Evolutionary conservation across 1,140 invertebrate species (phyloP).

Genomic region (Argopecten irradians): DNA sequence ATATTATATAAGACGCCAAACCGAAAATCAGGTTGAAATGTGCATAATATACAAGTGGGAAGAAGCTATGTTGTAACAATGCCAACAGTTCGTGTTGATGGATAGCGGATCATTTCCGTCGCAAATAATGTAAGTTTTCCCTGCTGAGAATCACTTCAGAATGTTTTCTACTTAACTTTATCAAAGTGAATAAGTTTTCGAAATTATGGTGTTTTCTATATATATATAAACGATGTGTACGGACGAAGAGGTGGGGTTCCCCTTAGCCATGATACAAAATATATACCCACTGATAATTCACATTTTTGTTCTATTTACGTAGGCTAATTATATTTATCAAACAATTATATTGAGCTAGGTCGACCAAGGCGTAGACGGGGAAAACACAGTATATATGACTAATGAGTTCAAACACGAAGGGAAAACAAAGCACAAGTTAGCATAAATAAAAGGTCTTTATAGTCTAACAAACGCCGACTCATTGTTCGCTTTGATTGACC

Average conservation of each 20-base stretch:
- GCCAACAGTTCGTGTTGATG: slow-evolving; percentile 2
- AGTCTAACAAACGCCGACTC: not conserved
- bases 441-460: not conserved
- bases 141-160: not conserved
- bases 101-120: slow-evolving; percentile 2
- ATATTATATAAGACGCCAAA: not conserved
- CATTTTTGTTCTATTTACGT: not conserved
- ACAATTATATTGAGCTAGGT: not conserved
- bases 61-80: not conserved
- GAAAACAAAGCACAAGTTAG: not conserved
- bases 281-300: not conserved
- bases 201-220: not conserved
- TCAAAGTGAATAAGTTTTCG: not conserved
- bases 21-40: not conserved
- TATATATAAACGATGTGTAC: not conserved
- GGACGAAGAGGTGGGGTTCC: not conserved
- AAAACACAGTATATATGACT: not conserved
- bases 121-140: not conserved
- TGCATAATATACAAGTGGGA: not conserved
- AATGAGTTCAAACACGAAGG: not conserved
- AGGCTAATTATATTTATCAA: slow-evolving; percentile 23
- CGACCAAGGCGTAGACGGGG: not conserved
- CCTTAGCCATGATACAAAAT: not conserved
- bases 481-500: not conserved
- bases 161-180: not conserved